Conservation (phyloP, 92 coral and sea anemone species). For the Phymanthus crucifer region DNA sequence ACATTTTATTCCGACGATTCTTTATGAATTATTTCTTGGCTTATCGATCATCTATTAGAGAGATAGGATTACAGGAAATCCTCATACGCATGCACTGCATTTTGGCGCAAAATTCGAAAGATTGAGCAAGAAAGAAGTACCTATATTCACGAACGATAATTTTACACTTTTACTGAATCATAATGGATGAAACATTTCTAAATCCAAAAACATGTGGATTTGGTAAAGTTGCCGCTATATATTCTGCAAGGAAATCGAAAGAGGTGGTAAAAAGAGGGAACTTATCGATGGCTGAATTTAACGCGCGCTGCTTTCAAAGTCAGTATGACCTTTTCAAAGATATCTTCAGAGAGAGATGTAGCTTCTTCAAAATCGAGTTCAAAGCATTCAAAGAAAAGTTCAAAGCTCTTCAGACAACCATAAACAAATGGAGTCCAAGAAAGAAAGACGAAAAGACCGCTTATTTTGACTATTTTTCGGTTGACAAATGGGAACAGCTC, state of each 20-base stretch:
- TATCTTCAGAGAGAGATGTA: conserved; percentile 2
- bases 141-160: neutral
- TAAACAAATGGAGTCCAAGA: conserved; percentile 38
- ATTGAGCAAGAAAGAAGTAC: neutral
- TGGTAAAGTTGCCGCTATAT: conserved; percentile 39
- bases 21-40: neutral
- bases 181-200: conserved; percentile 37
- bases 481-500: conserved; percentile 35
- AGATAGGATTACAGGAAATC: conserved; percentile 1
- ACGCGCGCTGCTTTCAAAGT: conserved; percentile 38
- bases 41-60: neutral
- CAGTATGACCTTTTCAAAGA: conserved; percentile 24
- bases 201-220: conserved; percentile 49
- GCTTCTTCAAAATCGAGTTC: conserved; percentile 3
- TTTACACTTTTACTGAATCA: neutral
- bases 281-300: conserved; percentile 30
- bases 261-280: conserved; percentile 23
- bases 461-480: conserved; percentile 27
- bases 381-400: conserved; percentile 14
- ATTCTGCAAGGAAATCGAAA: conserved; percentile 26
- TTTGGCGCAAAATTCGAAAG: conserved; percentile 7
- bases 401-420: conserved; percentile 14
- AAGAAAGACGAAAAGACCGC: conserved; percentile 17
- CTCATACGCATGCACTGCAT: neutral
- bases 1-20: too few species aligned